Conservation (phyloP, 1,140 invertebrate species). For the Drosophila setifemur region DNA sequence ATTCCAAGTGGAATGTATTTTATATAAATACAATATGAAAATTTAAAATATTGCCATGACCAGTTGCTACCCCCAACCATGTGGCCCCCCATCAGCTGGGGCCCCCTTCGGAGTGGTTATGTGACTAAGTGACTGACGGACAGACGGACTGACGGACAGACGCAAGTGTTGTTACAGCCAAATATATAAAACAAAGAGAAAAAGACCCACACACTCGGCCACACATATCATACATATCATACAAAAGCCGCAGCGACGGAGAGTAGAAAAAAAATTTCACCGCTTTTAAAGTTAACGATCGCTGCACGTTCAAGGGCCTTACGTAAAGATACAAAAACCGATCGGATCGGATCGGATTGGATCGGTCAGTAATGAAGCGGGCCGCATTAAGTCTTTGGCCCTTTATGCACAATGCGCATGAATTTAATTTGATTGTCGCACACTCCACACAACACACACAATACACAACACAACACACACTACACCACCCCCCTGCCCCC, state of each 20-base stretch:
- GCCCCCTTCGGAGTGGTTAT: conserved; percentile 32
- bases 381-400: conserved; percentile 48
- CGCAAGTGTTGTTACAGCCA: conserved; percentile 57
- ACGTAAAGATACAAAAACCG: conserved; percentile 71
- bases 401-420: conserved; percentile 57
- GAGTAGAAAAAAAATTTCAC: conserved; percentile 63
- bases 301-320: conserved; percentile 77
- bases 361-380: conserved; percentile 36
- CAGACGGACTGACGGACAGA: not conserved
- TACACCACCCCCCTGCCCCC: conserved; percentile 7
- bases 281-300: conserved; percentile 62
- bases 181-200: conserved; percentile 20
- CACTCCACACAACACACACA: too few species aligned
- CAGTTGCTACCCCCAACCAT: too few species aligned
- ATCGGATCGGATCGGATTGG: conserved; percentile 1
- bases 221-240: not conserved
- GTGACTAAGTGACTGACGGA: conserved; percentile 54
- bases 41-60: too few species aligned
- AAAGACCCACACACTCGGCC: conserved; percentile 9
- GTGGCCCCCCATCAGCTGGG: too few species aligned
- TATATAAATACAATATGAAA: too few species aligned
- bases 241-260: conserved; percentile 1
- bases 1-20: too few species aligned
- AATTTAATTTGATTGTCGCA: conserved; percentile 65
- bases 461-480: too few species aligned